Evolutionary conservation across 2,888 invertebrate species (phyloP).

Genomic region (Melanostoma mellinum): DNA sequence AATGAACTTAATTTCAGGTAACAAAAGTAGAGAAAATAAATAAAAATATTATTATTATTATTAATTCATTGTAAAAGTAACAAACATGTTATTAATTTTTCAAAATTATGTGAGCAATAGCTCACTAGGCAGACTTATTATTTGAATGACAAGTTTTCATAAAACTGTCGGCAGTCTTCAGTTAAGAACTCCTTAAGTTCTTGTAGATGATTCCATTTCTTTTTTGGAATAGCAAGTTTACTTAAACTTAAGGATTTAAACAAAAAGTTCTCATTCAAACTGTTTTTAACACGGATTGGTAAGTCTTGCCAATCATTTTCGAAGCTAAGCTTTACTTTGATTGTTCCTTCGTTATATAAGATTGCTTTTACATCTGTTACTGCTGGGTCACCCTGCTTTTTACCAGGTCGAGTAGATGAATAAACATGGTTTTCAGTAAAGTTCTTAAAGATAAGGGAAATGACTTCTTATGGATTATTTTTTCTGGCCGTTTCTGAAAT

Average conservation of each 20-base stretch:
- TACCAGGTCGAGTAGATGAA: constrained; percentile 25
- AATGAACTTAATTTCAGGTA: too few relatives aligned
- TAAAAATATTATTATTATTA: too few relatives aligned
- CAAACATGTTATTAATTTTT: too few relatives aligned
- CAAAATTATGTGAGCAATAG: constrained; percentile 1
- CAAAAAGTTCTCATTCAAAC: too few relatives aligned
- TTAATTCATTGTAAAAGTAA: too few relatives aligned
- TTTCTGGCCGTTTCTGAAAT: constrained; percentile 7
- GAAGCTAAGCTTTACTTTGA: constrained; percentile 19
- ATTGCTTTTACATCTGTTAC: constrained; percentile 29
- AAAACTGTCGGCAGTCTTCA: constrained; percentile 4
- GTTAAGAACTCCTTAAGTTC: constrained; percentile 4
- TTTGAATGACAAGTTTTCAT: constrained; percentile 7
- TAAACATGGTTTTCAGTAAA: constrained; percentile 20
- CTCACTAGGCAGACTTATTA: neutral
- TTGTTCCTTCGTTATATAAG: constrained; percentile 16
- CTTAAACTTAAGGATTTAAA: too few relatives aligned
- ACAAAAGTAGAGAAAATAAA: too few relatives aligned
- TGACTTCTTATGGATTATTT: neutral
- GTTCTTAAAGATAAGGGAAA: constrained; percentile 11
- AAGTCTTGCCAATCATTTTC: constrained; percentile 20
- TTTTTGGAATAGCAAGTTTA: too few relatives aligned
- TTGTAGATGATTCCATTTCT: constrained; percentile 34
- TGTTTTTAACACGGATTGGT: constrained; percentile 21
- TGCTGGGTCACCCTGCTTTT: constrained; percentile 32